Base-by-base conservation (phyloP, 2,113 vertebrate genomes). In the Callocephalon fimbriatum region DNA sequence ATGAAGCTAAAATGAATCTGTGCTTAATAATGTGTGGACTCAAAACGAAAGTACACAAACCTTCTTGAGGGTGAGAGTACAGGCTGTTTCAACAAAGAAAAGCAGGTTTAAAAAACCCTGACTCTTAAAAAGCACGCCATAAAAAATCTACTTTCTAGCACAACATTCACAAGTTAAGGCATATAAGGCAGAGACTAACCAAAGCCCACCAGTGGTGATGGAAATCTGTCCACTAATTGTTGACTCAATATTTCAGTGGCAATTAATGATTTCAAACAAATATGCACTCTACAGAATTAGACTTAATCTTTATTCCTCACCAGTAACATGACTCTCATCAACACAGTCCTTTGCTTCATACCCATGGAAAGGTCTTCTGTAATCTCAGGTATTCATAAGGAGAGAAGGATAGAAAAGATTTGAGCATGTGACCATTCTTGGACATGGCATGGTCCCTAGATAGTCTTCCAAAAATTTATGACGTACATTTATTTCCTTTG, bases 1-100 rank as follows among this genome's bases (percentile, higher is more conserved):
- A 96, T 95, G 44, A 89, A 97, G 88, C 47, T n/a, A 71, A 96
- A 95, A 84, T 58, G 61, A 87, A 85, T 77, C 32, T 44, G 18
- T 65, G 26, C 16, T 91, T 95, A 76, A 82, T 75, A 95, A 66
- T 17, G 25, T 66, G 42, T 74, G 27, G 50, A 77, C 59, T 93
- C 44, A 66, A 95, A 90, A 95, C 63, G 21, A 90, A 92, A 83
- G 20, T 18, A 54, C 37, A 44, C 47, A 84, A 29, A 10, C 13
- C 26, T 56, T 91, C 35, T 47, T 67, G 12, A 9, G 6, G 9
- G 6, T 68, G 54, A 76, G 63, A 48, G 63, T 90, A 51, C 40
- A 79, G 6, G 6, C 11, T 45, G 3, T 66, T 92, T 90, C 23
- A 68, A 71, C 13, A 72, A 20, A 61, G 22, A 27, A 73, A 48